Base-by-base conservation (phyloP, 2,113 vertebrate species). In the Perccottus glenii region DNA sequence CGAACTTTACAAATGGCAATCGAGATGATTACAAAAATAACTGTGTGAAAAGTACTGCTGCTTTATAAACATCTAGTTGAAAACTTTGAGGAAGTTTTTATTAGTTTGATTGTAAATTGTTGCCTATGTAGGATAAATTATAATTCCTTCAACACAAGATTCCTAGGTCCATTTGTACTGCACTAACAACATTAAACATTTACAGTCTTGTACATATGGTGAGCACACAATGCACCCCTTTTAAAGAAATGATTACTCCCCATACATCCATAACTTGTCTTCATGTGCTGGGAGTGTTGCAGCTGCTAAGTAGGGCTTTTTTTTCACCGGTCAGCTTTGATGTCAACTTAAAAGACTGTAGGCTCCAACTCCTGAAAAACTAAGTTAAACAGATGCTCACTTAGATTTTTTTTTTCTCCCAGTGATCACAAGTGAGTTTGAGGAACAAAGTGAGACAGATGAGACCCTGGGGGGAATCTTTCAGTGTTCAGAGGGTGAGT, bases 371-470 rank as follows among this genome's bases (percentile, higher is more conserved):
- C 48, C 49, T 75, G 67, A 62, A 64, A 58, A 40, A 60, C 77
- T 73, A 68, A 81, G 72, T 78, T 82, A 78, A 89, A 83, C 84
- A 85, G 73, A 84, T 83, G 69, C 77, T 84, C 48, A 42, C 36
- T 68, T 9, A 49, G 63, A 47, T 32, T 62, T 67, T 75, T 72
- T 62, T 58, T 64, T 75, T 5, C 50, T 33, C 19, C 81, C 77
- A 78, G 80, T 11, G 46, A 79, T 87, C 74, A 66, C 36, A 67
- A 76, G 75, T 32, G 59, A 85, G 75, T 87, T 83, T 84, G 74
- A 75, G 82, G 75, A 89, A 81, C 85, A 82, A 87, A 92, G 88
- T 92, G 84, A 91, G 82, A 91, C 72, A 45, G 76, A 90, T 83
- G 86, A 82, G 85, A 83, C 88, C 78, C 83, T 6, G 10, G 82